These are phyloP conservation scores for Anneissia japonica DNA, from an alignment of 35 echinoderm and acorn worm species.

Conservation along the genomic window DNA sequence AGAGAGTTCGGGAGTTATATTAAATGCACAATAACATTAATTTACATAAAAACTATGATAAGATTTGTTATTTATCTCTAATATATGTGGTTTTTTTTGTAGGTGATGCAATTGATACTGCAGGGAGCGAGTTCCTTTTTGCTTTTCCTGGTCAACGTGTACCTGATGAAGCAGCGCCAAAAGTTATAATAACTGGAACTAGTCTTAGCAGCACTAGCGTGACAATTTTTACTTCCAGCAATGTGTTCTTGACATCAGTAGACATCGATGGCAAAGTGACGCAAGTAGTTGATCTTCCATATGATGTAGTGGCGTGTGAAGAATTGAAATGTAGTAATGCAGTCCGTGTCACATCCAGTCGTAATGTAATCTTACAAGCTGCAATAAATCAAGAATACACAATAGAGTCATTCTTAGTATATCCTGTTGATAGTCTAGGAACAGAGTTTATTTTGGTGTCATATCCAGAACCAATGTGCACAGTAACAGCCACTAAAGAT, in stretches of 20 bases:
- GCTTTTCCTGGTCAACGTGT: neutral
- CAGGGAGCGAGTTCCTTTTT: neutral
- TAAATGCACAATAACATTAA: neutral
- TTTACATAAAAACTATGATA: no score
- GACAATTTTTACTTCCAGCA: neutral
- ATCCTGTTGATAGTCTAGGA: neutral
- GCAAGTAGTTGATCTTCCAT: neutral
- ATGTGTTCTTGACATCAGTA: neutral
- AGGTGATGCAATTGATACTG: neutral
- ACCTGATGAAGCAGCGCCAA: neutral
- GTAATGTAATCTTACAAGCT: neutral
- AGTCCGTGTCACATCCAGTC: neutral
- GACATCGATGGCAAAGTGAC: neutral
- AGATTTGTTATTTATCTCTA: no score
- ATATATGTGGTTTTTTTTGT: no score
- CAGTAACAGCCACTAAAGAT: neutral
- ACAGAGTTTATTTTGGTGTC: neutral
- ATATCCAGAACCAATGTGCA: neutral
- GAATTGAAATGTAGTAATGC: neutral
- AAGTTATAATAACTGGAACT: neutral
- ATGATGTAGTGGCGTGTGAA: neutral
- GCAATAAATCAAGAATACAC: neutral
- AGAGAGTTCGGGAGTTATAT: no score
- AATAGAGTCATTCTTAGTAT: neutral
- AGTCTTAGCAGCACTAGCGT: neutral